Conservation (phyloP, 2,113 vertebrate species). For the Rhinoptilus africanus region DNA sequence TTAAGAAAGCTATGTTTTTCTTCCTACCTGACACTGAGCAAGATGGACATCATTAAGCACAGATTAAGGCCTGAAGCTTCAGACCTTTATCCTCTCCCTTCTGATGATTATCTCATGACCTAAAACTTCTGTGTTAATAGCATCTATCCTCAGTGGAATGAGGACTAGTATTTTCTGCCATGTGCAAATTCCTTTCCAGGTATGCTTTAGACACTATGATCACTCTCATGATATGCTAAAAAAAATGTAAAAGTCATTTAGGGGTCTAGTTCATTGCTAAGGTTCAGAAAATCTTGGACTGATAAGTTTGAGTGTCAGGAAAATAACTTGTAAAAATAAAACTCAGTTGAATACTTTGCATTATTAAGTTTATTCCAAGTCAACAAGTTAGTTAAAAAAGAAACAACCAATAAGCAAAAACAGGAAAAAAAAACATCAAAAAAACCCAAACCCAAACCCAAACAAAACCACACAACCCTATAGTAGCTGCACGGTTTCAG, state of each 20-base stretch:
- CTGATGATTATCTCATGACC: not conserved
- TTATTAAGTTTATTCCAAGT: not conserved
- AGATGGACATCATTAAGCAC: not conserved
- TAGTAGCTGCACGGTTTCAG: not conserved
- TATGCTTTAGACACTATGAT: not conserved
- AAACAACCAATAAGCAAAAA: not conserved
- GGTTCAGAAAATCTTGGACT: not conserved
- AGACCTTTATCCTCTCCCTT: not conserved
- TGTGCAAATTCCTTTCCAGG: not conserved
- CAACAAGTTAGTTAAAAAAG: not conserved
- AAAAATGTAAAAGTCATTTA: not conserved
- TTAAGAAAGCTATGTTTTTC: not conserved
- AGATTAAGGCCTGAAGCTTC: not conserved
- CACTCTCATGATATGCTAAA: not conserved
- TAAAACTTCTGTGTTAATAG: not conserved
- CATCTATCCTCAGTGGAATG: not conserved
- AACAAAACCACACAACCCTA: not conserved
- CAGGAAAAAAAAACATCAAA: fast-evolving
- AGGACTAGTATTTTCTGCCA: not conserved
- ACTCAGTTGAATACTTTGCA: not conserved
- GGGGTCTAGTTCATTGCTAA: not conserved
- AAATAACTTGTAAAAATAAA: not conserved
- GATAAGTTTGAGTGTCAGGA: not conserved
- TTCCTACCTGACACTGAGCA: not conserved
- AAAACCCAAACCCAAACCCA: not conserved